A percentile compares a stretch with the other conserved stretches of the same genome.
These are phyloP conservation scores for Eira barbara DNA, from an alignment of 2,113 vertebrate species.

Conservation along the genomic window DNA sequence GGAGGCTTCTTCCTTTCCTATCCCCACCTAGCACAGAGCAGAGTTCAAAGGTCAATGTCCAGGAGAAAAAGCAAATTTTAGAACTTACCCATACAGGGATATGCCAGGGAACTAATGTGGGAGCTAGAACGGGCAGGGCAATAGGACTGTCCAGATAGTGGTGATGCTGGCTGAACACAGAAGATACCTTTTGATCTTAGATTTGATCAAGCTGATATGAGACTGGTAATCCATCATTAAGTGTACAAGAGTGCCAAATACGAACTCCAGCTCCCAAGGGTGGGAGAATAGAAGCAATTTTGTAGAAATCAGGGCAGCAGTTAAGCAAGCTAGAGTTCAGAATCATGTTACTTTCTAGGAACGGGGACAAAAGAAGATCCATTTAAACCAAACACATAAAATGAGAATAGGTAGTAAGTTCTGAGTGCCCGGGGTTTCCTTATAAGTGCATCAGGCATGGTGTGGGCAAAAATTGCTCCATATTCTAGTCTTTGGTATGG, in stretches of 20 bases:
- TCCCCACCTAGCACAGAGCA: background rate
- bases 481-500: background rate
- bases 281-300: background rate
- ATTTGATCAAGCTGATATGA: background rate
- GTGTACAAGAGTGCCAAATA: fast-evolving
- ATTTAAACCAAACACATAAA: background rate
- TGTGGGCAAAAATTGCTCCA: background rate
- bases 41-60: background rate
- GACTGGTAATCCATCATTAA: background rate
- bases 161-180: background rate
- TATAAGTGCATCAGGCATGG: background rate
- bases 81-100: background rate
- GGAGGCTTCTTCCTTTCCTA: background rate
- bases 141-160: no score
- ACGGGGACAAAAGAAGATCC: background rate
- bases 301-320: background rate
- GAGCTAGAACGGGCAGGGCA: background rate
- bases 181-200: background rate
- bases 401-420: background rate
- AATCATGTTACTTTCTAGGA: background rate
- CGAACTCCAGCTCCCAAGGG: background rate
- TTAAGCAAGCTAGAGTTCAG: background rate
- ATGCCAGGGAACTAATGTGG: background rate
- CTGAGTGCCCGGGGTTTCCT: background rate
- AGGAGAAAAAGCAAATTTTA: background rate